These are phyloP conservation scores for Drosophila buzzatii DNA, from an alignment of 2,888 invertebrate species.

Conservation along the genomic window DNA sequence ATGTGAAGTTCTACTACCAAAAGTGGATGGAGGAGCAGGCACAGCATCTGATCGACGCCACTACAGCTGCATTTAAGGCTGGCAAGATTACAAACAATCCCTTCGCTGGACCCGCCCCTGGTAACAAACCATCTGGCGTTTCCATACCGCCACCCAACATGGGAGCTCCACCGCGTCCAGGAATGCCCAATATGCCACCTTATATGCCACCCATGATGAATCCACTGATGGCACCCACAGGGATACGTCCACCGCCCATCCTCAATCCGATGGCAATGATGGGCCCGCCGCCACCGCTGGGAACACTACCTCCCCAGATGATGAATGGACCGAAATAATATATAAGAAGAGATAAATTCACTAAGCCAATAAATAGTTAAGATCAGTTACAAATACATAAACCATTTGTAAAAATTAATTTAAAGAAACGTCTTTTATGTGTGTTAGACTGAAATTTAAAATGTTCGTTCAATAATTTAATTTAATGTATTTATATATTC, in stretches of 20 bases:
- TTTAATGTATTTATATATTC: background rate
- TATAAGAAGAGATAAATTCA: constrained; percentile 7
- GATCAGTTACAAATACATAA: constrained; percentile 34
- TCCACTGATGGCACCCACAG: constrained; percentile 88
- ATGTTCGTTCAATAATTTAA: background rate
- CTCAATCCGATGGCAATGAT: constrained; percentile 92
- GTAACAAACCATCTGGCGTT: constrained; percentile 88
- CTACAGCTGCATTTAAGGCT: constrained; percentile 98
- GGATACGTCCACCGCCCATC: constrained; percentile 90
- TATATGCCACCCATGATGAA: constrained; percentile 89
- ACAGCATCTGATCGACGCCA: constrained; percentile 98
- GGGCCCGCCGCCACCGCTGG: constrained; percentile 90
- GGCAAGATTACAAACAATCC: constrained; percentile 98
- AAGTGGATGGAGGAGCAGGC: constrained; percentile 99
- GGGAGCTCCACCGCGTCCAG: constrained; percentile 87
- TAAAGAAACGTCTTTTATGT: background rate
- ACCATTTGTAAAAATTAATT: background rate
- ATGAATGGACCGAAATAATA: constrained; percentile 87
- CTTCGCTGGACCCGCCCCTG: constrained; percentile 88
- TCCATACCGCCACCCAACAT: constrained; percentile 92
- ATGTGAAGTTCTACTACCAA: constrained; percentile 99
- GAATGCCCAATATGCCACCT: constrained; percentile 88
- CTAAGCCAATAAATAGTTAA: constrained; percentile 40
- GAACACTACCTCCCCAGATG: constrained; percentile 90
- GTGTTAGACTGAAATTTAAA: background rate